Base-by-base conservation (phyloP, 2,888 invertebrate species). In the Dryococelus australis region DNA sequence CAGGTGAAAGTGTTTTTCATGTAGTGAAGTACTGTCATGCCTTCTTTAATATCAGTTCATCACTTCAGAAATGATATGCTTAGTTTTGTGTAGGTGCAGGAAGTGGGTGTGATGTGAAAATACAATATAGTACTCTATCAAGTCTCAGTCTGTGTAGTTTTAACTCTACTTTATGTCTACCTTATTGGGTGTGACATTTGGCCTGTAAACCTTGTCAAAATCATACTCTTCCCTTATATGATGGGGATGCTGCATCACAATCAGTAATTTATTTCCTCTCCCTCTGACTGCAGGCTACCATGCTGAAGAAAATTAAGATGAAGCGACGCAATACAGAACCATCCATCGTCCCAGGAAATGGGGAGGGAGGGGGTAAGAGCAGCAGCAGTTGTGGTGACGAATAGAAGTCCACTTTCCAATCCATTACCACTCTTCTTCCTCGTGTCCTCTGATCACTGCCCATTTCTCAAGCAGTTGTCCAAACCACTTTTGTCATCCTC, bases 221-320 rank as follows among this genome's bases (percentile, higher is more conserved):
- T 47, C 47, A 10, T 47, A 47, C 47, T 47, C 16, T 47, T 47
- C 47, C 47, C 16, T 47, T 47, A 10, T 47, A 35, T 47, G 16
- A 13, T 47, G 47, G 10, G 47, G 16, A 47, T 10, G 2, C 47
- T 13, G 16, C 47, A 13, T 47, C 47, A 47, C 47, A 47, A 16
- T 47, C 47, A 47, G 2, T 47, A 47, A 47, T 47, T 47, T 47
- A 3, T 47, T 8, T 47, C 47, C 47, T 47, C 83, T 89, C 88
- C 88, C 87, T 87, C 88, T 89, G 88, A 89, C 91, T 91, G 90
- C 95, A 99, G 99, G 99, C 99, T 93, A 99, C 99, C 94, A 99
- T 99, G 99, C 95, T 99, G 96, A 99, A 99, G 97, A 99, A 99
- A 96, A 97, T 97, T 96, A 99, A 99, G 95, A 98, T 98, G 96